Evolutionary conservation across 2,888 invertebrate species (phyloP).

Genomic region (Drosophila nigritarsus): DNA sequence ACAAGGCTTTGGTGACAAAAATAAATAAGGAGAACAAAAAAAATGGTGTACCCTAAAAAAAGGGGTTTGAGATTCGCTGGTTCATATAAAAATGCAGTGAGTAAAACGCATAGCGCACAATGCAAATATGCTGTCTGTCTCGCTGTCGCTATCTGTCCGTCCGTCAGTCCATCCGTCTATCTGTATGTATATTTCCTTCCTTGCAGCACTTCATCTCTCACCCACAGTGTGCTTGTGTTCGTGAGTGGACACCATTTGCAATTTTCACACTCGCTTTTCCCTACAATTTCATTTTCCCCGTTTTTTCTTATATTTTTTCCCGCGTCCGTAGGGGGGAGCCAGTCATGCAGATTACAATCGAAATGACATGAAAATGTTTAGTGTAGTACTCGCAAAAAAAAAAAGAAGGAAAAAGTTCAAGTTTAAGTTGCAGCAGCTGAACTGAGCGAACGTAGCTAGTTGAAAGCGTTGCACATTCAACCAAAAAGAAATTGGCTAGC

Average conservation of each 20-base stretch:
- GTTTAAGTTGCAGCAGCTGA: slow-evolving; percentile 11
- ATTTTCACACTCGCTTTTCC: slow-evolving; percentile 74
- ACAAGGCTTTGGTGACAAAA: slow-evolving; percentile 60
- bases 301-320: slow-evolving; percentile 14
- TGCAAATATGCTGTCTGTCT: slow-evolving; percentile 73
- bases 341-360: slow-evolving; percentile 83
- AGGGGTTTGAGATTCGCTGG: slow-evolving; percentile 46
- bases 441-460: slow-evolving; percentile 30
- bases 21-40: slow-evolving; percentile 41
- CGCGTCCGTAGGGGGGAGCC: slow-evolving; percentile 52
- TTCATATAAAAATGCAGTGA: slow-evolving; percentile 60
- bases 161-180: background rate
- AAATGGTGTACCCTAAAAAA: slow-evolving; percentile 40
- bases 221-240: slow-evolving; percentile 48
- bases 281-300: background rate
- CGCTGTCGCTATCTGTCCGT: slow-evolving; percentile 14
- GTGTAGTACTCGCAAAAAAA: slow-evolving; percentile 63
- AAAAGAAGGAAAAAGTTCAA: slow-evolving; percentile 9
- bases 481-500: slow-evolving; percentile 69
- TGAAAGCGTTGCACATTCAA: slow-evolving; percentile 71
- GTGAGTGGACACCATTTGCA: slow-evolving; percentile 81
- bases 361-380: slow-evolving; percentile 83
- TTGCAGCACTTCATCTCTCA: slow-evolving; percentile 2
- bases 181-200: slow-evolving; percentile 26
- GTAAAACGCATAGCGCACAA: slow-evolving; percentile 56